Percentiles rank a stretch among this genome's conserved stretches.
These are phyloP conservation scores for Adelges cooleyi DNA, from an alignment of 1,140 invertebrate genomes.

Conservation along the genomic window DNA sequence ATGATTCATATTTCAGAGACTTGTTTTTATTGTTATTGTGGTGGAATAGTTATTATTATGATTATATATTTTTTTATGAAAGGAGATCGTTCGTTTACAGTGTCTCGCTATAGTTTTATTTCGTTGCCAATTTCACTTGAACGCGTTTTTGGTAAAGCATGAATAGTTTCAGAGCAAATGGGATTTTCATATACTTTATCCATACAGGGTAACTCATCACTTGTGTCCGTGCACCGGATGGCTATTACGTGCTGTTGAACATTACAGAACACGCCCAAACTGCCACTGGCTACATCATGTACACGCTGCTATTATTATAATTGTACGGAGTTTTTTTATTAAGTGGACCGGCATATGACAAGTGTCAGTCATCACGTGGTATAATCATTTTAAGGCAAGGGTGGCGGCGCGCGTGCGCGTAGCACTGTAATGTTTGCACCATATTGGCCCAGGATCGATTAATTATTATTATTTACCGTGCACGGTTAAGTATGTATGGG, in stretches of 20 bases:
- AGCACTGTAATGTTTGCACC: slow-evolving; percentile 1
- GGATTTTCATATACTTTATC: too few relatives aligned
- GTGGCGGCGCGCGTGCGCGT: neutral
- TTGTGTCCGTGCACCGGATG: neutral
- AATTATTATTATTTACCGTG: slow-evolving; percentile 21
- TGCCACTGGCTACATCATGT: neutral
- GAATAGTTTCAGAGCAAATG: too few relatives aligned
- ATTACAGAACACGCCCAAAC: neutral
- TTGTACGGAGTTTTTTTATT: neutral
- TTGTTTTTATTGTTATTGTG: too few relatives aligned
- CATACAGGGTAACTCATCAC: neutral
- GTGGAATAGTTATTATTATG: too few relatives aligned
- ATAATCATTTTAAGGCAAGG: too few relatives aligned
- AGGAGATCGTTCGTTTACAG: too few relatives aligned
- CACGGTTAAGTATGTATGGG: neutral
- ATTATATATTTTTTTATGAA: too few relatives aligned
- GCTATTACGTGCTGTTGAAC: neutral
- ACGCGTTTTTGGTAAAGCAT: too few relatives aligned
- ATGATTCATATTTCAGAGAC: too few relatives aligned
- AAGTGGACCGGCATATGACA: slow-evolving; percentile 20
- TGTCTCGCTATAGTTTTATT: too few relatives aligned
- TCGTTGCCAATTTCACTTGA: too few relatives aligned
- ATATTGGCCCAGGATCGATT: slow-evolving; percentile 22
- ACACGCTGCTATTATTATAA: neutral
- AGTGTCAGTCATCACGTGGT: slow-evolving; percentile 4